These are phyloP conservation scores for Huso huso DNA, from an alignment of 2,797 vertebrate species.

Conservation along the genomic window DNA sequence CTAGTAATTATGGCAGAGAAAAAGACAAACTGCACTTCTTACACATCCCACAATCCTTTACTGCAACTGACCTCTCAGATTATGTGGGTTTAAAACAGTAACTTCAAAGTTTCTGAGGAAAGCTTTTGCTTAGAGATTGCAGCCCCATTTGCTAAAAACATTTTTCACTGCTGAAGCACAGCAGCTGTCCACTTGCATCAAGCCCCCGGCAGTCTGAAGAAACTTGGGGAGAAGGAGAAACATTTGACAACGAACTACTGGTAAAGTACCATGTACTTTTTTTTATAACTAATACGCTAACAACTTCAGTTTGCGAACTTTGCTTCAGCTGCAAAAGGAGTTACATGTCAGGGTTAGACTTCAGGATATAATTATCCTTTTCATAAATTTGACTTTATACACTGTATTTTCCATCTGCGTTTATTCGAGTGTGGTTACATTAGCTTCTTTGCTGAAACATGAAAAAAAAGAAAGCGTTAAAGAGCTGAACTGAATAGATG, in stretches of 20 bases:
- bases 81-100: slow-evolving; percentile 17
- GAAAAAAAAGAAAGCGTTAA: slow-evolving; percentile 12
- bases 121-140: slow-evolving; percentile 25
- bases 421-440: slow-evolving; percentile 33
- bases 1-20: slow-evolving; percentile 48
- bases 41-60: slow-evolving; percentile 30
- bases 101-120: slow-evolving; percentile 34
- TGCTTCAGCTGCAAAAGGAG: slow-evolving; percentile 25
- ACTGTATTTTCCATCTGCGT: slow-evolving; percentile 41
- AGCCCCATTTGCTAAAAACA: slow-evolving; percentile 37
- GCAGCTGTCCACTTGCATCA: slow-evolving; percentile 29
- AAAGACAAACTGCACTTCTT: slow-evolving; percentile 28
- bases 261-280: slow-evolving; percentile 40
- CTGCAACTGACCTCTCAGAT: slow-evolving; percentile 28
- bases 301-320: slow-evolving; percentile 24
- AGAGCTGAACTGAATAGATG: too few relatives aligned
- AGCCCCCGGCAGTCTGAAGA: slow-evolving; percentile 31
- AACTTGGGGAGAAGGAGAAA: slow-evolving; percentile 38
- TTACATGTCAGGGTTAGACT: slow-evolving; percentile 32
- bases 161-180: slow-evolving; percentile 39
- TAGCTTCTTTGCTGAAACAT: slow-evolving; percentile 22
- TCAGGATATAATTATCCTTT: slow-evolving; percentile 42
- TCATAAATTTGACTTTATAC: slow-evolving; percentile 30
- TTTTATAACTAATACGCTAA: slow-evolving; percentile 17
- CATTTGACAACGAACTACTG: slow-evolving; percentile 34